Conservation (phyloP, 2,797 vertebrate genomes). For the Setipinna tenuifilis region DNA sequence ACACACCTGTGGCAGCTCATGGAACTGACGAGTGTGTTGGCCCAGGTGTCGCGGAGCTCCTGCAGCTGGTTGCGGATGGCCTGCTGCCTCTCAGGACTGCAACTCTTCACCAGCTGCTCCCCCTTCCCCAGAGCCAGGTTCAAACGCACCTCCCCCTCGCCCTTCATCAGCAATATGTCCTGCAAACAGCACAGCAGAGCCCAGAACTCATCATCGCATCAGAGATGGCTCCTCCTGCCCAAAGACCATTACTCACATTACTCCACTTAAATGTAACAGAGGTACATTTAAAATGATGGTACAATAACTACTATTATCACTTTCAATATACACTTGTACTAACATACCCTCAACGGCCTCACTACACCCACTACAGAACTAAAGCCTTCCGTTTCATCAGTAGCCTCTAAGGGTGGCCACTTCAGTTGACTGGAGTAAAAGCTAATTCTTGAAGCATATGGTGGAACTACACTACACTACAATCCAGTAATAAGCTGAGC, state of each 20-base stretch:
- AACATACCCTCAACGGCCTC: background rate
- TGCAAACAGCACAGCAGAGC: slow-evolving; percentile 59
- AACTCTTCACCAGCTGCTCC: slow-evolving; percentile 85
- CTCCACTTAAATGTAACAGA: background rate
- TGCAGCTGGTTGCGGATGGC: slow-evolving; percentile 85
- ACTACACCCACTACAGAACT: no score
- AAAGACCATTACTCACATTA: background rate
- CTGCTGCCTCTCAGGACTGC: slow-evolving; percentile 82
- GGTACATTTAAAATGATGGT: background rate
- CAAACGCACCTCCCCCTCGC: slow-evolving; percentile 94
- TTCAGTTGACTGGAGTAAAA: no score
- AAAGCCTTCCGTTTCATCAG: no score
- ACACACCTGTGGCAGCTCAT: slow-evolving; percentile 87
- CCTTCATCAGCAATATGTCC: slow-evolving; percentile 97
- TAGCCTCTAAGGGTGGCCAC: no score
- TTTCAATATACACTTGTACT: background rate
- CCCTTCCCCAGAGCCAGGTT: slow-evolving; percentile 96
- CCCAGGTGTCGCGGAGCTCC: slow-evolving; percentile 87
- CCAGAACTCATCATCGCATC: slow-evolving; percentile 21
- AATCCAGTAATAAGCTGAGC: no score
- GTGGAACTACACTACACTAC: no score
- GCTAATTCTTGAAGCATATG: no score
- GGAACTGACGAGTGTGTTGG: slow-evolving; percentile 81
- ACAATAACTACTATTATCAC: background rate
- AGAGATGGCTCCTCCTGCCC: background rate